phyloP scores from a whole-genome alignment of 1,140 invertebrate species.

The Brachionus asplanchnoidis region DNA sequence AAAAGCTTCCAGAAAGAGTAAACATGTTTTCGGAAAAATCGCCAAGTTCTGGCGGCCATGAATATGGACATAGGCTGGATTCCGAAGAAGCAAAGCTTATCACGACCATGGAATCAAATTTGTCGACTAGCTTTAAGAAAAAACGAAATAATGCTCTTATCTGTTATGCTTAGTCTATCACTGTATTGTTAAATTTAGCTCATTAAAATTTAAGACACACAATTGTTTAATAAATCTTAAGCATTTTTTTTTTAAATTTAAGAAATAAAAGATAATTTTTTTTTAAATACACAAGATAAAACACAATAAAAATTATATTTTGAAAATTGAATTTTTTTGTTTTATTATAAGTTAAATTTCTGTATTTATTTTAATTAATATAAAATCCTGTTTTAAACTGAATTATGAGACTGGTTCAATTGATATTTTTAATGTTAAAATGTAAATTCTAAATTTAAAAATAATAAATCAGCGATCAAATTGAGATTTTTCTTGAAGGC shows the following conservation, averaged over 20 bases:
- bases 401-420: too few species aligned
- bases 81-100: conserved; percentile 21
- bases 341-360: too few species aligned
- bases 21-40: conserved; percentile 37
- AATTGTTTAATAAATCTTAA: background rate
- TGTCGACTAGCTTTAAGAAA: conserved; percentile 22
- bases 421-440: too few species aligned
- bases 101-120: conserved; percentile 3
- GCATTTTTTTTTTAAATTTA: background rate
- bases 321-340: too few species aligned
- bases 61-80: background rate
- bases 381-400: too few species aligned
- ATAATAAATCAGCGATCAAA: too few species aligned
- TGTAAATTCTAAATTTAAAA: too few species aligned
- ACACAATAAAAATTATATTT: too few species aligned
- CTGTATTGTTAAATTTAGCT: background rate
- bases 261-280: background rate
- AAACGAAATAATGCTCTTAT: conserved; percentile 36
- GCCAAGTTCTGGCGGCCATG: conserved; percentile 26
- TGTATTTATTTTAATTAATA: too few species aligned
- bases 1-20: conserved; percentile 23
- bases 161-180: conserved; percentile 22
- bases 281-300: background rate
- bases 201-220: background rate
- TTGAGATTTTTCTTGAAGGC: too few species aligned